Evolutionary conservation across 2,888 invertebrate species (phyloP).

Genomic region (Polia nebulosa): DNA sequence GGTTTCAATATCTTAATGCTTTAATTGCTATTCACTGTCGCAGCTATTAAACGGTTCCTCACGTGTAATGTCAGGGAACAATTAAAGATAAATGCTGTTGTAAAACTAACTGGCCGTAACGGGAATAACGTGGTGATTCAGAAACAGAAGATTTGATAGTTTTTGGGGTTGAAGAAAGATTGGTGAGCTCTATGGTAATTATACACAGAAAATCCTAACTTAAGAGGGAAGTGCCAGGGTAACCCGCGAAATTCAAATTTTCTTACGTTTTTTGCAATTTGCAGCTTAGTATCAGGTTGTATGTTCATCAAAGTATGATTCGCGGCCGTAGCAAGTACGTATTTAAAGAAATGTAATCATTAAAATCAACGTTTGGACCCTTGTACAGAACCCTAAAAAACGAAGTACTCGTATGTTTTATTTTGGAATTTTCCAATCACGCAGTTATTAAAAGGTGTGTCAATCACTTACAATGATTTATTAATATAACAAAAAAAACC

Average conservation of each 20-base stretch:
- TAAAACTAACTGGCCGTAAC: constrained; percentile 27
- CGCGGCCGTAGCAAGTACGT: no score
- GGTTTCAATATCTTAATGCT: constrained; percentile 63
- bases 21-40: constrained; percentile 57
- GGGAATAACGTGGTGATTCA: no score
- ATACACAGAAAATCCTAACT: not conserved
- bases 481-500: not conserved
- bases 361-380: no score
- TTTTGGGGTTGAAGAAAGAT: not conserved
- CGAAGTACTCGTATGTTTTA: no score
- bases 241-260: no score
- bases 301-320: no score
- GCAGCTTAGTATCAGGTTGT: no score
- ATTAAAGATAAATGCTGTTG: constrained; percentile 61
- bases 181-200: not conserved
- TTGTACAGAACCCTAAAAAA: no score
- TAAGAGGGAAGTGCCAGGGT: no score
- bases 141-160: no score
- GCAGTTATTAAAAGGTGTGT: not conserved
- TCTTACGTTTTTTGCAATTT: no score
- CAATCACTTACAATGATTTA: constrained; percentile 21
- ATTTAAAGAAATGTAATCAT: no score
- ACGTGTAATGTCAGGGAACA: constrained; percentile 50
- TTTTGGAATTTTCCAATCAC: not conserved
- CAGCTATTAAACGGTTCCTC: constrained; percentile 51